Evolutionary conservation across 2,888 invertebrate species (phyloP).

Genomic region (Dasysyrphus tricinctus): DNA sequence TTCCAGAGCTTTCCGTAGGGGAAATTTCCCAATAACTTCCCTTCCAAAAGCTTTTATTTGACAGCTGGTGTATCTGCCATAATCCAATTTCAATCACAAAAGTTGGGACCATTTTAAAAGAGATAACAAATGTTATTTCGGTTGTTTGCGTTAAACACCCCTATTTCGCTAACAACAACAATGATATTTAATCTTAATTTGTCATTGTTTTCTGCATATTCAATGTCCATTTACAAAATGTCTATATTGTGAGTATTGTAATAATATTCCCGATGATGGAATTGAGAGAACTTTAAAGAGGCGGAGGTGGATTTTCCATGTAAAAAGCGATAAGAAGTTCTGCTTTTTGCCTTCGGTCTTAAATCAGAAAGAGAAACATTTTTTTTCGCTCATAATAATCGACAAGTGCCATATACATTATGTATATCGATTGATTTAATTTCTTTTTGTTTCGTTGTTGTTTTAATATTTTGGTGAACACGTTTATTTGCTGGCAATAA

Average conservation of each 20-base stretch:
- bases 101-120: neutral
- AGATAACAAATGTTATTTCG: slow-evolving; percentile 84
- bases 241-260: neutral
- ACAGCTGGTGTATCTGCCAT: too few species aligned
- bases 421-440: slow-evolving; percentile 39
- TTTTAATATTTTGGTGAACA: neutral
- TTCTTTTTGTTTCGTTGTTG: too few species aligned
- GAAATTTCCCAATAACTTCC: too few species aligned
- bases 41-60: too few species aligned
- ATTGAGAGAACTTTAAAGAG: neutral
- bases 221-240: neutral
- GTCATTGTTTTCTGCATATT: neutral
- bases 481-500: neutral
- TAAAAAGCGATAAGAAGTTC: slow-evolving; percentile 4
- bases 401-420: neutral
- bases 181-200: neutral
- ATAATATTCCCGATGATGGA: neutral
- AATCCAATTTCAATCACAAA: neutral
- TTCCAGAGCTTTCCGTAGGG: too few species aligned
- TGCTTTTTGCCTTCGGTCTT: neutral
- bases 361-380: slow-evolving; percentile 1
- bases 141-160: slow-evolving; percentile 15
- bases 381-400: slow-evolving; percentile 38
- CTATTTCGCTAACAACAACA: neutral
- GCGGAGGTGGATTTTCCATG: neutral